These are phyloP conservation scores for Caenorhabditis panamensis DNA, from an alignment of 2,888 invertebrate genomes.

Conservation along the genomic window DNA sequence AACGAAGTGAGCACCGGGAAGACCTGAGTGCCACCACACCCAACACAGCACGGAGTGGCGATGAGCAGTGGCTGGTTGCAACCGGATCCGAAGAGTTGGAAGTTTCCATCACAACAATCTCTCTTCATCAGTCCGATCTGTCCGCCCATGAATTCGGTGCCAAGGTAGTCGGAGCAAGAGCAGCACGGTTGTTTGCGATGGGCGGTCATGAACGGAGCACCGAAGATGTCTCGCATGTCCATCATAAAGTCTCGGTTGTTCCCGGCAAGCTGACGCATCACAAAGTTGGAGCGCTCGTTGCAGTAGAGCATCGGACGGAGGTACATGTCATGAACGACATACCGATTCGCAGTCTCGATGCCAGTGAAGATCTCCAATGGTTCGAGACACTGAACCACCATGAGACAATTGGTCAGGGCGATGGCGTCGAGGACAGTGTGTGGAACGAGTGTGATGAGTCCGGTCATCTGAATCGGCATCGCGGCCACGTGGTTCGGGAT, in stretches of 20 bases:
- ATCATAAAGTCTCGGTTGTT: slow-evolving; percentile 25
- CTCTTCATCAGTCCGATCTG: slow-evolving; percentile 39
- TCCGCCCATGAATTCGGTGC: slow-evolving; percentile 17
- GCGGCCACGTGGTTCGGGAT: slow-evolving; percentile 28
- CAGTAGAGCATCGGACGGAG: slow-evolving; percentile 44
- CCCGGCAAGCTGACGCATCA: slow-evolving; percentile 8
- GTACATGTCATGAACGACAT: slow-evolving; percentile 51
- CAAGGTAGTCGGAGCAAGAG: slow-evolving; percentile 10
- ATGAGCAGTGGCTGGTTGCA: slow-evolving; percentile 28
- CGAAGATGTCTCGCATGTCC: slow-evolving; percentile 35
- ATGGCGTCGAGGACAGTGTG: slow-evolving; percentile 42
- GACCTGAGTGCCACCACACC: slow-evolving; percentile 19
- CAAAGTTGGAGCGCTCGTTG: slow-evolving; percentile 25
- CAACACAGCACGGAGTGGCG: slow-evolving; percentile 27
- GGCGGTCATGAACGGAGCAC: slow-evolving; percentile 28
- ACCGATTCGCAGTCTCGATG: slow-evolving; percentile 39
- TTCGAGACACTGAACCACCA: slow-evolving; percentile 41
- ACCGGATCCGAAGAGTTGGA: slow-evolving; percentile 37
- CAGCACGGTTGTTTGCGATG: slow-evolving; percentile 25
- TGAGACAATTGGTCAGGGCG: slow-evolving; percentile 34
- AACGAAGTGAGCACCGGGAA: slow-evolving; percentile 28
- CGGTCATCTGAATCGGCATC: slow-evolving; percentile 38
- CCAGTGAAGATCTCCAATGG: slow-evolving; percentile 42
- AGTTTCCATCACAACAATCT: slow-evolving; percentile 20
- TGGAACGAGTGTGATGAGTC: slow-evolving; percentile 24